A percentile compares a stretch with the other conserved stretches of the same genome.
phyloP scores from a whole-genome alignment of 2,113 vertebrate genomes.

The Pelusios castaneus region DNA sequence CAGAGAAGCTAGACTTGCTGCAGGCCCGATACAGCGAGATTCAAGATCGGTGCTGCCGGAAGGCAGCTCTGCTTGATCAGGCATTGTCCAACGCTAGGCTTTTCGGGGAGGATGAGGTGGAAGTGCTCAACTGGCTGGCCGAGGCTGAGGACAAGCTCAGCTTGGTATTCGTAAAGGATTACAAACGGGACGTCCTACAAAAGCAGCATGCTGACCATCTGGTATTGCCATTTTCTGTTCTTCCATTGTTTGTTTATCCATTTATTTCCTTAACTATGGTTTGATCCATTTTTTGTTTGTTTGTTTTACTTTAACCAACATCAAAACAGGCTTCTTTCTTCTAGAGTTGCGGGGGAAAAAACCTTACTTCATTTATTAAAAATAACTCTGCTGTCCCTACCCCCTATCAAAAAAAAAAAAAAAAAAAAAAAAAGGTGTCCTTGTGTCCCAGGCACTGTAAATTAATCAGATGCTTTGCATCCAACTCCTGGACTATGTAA shows the following conservation, averaged over 20 bases:
- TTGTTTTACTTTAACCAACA: slow-evolving; percentile 9
- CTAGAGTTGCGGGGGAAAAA: neutral
- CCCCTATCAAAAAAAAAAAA: too few species aligned
- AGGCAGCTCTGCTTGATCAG: slow-evolving; percentile 91
- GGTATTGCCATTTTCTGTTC: slow-evolving; percentile 83
- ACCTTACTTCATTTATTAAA: neutral
- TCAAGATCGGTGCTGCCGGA: slow-evolving; percentile 82
- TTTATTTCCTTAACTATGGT: slow-evolving; percentile 8
- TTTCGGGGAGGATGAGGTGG: slow-evolving; percentile 99
- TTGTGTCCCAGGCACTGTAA: neutral
- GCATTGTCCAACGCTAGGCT: slow-evolving; percentile 94
- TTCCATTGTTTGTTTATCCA: slow-evolving; percentile 49
- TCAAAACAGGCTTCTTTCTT: neutral
- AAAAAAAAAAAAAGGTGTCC: neutral
- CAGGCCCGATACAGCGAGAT: slow-evolving; percentile 86
- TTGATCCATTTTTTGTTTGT: slow-evolving; percentile 38
- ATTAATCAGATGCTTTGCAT: slow-evolving; percentile 8
- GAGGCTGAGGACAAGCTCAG: slow-evolving; percentile 95
- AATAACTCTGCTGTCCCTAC: neutral
- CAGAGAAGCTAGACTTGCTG: slow-evolving; percentile 86
- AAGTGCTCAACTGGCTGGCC: slow-evolving; percentile 99
- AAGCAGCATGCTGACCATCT: slow-evolving; percentile 92
- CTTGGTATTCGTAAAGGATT: slow-evolving; percentile 90
- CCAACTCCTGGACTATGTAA: neutral
- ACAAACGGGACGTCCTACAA: slow-evolving; percentile 89